These are phyloP conservation scores for Opisthograptis luteolata DNA, from an alignment of 2,888 invertebrate species.

Conservation along the genomic window DNA sequence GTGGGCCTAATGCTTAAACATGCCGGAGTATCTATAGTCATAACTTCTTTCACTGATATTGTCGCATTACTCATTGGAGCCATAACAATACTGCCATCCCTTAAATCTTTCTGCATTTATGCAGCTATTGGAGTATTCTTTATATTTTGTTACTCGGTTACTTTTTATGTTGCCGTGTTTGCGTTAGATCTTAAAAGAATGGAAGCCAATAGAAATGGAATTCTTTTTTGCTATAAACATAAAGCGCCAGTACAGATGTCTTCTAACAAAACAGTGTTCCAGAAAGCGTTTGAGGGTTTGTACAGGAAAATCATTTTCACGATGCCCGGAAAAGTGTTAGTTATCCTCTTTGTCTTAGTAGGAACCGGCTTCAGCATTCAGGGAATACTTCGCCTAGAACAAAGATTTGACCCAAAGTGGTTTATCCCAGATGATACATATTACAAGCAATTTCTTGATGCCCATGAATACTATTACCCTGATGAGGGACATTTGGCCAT, in stretches of 20 bases:
- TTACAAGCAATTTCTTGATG: slow-evolving; percentile 84
- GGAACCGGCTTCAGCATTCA: slow-evolving; percentile 86
- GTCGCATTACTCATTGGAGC: slow-evolving; percentile 91
- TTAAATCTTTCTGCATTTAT: slow-evolving; percentile 93
- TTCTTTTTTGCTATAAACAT: slow-evolving; percentile 87
- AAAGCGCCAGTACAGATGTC: slow-evolving; percentile 78
- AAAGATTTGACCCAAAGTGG: slow-evolving; percentile 92
- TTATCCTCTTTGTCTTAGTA: slow-evolving; percentile 84
- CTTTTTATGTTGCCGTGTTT: slow-evolving; percentile 92
- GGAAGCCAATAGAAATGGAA: slow-evolving; percentile 85
- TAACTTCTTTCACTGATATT: slow-evolving; percentile 93
- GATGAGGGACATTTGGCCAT: slow-evolving; percentile 85
- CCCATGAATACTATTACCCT: slow-evolving; percentile 86
- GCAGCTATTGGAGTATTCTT: slow-evolving; percentile 90
- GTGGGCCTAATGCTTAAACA: slow-evolving; percentile 89
- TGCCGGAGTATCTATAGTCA: slow-evolving; percentile 92
- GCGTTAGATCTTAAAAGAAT: slow-evolving; percentile 88
- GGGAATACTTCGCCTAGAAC: slow-evolving; percentile 87
- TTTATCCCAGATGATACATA: slow-evolving; percentile 90
- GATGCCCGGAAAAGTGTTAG: slow-evolving; percentile 86
- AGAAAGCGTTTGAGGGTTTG: slow-evolving; percentile 82
- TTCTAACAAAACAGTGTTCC: slow-evolving; percentile 84
- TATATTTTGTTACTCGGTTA: slow-evolving; percentile 90
- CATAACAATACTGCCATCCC: slow-evolving; percentile 90
- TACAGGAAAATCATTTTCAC: slow-evolving; percentile 88